Evolutionary conservation across 2,113 vertebrate species (phyloP).

Genomic region (Lepus timidus): DNA sequence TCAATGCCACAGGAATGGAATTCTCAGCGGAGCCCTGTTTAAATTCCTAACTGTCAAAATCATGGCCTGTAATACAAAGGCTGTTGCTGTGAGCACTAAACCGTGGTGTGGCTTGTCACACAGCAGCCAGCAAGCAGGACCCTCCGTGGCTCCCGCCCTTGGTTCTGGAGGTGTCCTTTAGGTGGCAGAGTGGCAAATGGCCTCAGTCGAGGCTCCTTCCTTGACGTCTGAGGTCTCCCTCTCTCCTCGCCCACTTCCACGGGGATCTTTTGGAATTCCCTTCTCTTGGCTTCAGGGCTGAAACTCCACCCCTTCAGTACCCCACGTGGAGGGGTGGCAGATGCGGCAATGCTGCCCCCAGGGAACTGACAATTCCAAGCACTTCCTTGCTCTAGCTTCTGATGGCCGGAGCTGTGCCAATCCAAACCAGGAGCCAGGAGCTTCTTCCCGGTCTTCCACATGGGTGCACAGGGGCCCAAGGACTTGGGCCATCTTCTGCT

Average conservation of each 20-base stretch:
- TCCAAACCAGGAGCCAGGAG: no score
- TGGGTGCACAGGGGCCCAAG: no score
- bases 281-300: background rate
- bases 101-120: background rate
- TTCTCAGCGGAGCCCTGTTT: background rate
- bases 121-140: background rate
- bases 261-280: background rate
- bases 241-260: background rate
- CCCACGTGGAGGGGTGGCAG: background rate
- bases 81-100: background rate
- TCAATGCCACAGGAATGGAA: accelerated
- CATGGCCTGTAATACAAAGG: background rate
- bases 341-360: background rate
- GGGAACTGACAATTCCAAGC: background rate
- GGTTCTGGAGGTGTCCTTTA: background rate
- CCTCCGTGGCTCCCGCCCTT: background rate
- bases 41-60: background rate
- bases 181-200: no score
- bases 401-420: background rate
- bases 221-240: background rate
- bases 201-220: no score
- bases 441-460: no score
- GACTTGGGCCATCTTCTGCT: no score
- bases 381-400: background rate
- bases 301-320: background rate